phyloP scores from a whole-genome alignment of 2,113 vertebrate species.

The Entelurus aequoreus region DNA sequence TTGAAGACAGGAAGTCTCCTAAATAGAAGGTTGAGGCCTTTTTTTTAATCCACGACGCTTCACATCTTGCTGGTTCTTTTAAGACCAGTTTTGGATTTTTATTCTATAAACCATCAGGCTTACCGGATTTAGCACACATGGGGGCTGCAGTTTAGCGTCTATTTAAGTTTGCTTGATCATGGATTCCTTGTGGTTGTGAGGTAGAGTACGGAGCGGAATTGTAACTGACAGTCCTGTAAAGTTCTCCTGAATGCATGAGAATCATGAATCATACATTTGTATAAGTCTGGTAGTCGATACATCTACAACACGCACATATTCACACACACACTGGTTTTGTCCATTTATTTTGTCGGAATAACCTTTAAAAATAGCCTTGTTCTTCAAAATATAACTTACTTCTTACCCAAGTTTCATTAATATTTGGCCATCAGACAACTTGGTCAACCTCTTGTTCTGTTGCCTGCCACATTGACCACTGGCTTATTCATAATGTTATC shows the following conservation, averaged over 20 bases:
- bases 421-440: too few species aligned
- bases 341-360: too few species aligned
- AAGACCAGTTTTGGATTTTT: not conserved
- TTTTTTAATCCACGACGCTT: not conserved
- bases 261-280: too few species aligned
- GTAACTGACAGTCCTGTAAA: not conserved
- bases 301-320: too few species aligned
- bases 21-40: conserved; percentile 24
- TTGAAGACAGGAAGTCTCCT: conserved; percentile 53
- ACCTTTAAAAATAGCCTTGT: too few species aligned
- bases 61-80: not conserved
- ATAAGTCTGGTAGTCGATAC: too few species aligned
- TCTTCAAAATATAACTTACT: too few species aligned
- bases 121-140: not conserved
- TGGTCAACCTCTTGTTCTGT: too few species aligned
- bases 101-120: not conserved
- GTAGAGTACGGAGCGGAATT: not conserved
- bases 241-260: not conserved
- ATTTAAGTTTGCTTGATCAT: conserved; percentile 2
- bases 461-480: too few species aligned
- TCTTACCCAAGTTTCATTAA: too few species aligned
- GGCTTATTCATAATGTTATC: too few species aligned
- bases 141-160: not conserved
- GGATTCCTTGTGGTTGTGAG: conserved; percentile 3
- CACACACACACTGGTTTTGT: too few species aligned